Evolutionary conservation across 2,113 vertebrate species (phyloP), one percentile per base, ranked within the genome.

Genomic region (Tachuris rubrigastra): DNA sequence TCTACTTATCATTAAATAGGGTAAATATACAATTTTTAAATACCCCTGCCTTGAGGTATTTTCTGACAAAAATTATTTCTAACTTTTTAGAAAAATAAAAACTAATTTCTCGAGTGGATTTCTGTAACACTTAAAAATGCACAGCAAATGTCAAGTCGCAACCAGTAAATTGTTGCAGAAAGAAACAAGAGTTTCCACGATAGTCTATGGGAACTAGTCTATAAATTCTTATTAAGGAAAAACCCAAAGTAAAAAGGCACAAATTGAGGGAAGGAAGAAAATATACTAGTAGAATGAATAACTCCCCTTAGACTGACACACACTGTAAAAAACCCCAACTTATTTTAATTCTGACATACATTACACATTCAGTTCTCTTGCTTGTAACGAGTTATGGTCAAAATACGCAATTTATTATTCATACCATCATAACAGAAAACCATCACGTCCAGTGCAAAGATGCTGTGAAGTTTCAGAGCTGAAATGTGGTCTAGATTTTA

Each of bases 331-430:
- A 66, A 90, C 17, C 13, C 41, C 41, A 20, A 79, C 58, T 76
- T 91, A 44, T 89, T 96, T 91, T 78, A 87, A 82, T 89, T 93
- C 67, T 91, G 72, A 88, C 79, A 69, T 28, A 52, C 90, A 84
- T 94, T 68, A 94, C 82, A 69, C 47, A 77, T 71, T 66, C 63
- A 28, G 9, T 68, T 96, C 55, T 87, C 82, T 92, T 86, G 42
- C 85, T 69, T 63, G 47, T 39, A 93, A 85, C 78, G 85, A 90
- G 85, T 74, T 93, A 83, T 20, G 14, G 75, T 52, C 75, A 56
- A 88, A 91, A 52, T 47, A 76, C 52, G 59, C 31, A 88, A 86
- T 75, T 92, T n/a, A 74, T 94, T 93, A 91, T 91, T 93, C 85
- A 94, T 79, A 68, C 10, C 20, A 52, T 8, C 75, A 28, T 79